Evolutionary conservation across 2,888 invertebrate species (phyloP).

Genomic region (Melangyna quadrimaculata): DNA sequence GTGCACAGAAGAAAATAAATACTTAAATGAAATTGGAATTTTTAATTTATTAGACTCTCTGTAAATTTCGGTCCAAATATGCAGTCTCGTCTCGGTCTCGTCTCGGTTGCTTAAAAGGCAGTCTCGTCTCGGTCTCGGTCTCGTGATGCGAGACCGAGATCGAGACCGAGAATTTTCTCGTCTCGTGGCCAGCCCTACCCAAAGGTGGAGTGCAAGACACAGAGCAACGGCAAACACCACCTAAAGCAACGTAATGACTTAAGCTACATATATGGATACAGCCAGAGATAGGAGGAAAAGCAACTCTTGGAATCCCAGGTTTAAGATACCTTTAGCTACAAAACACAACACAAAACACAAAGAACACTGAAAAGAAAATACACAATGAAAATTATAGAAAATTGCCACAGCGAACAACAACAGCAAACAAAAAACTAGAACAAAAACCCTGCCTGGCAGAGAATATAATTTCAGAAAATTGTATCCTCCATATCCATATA

Average conservation of each 20-base stretch:
- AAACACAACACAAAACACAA: conserved; percentile 12
- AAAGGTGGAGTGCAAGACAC: conserved; percentile 26
- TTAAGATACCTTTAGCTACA: not conserved
- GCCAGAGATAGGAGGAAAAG: not conserved
- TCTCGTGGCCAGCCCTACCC: too few species aligned
- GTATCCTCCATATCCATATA: conserved; percentile 31
- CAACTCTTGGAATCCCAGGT: not conserved
- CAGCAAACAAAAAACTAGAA: conserved; percentile 33
- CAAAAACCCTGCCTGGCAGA: conserved; percentile 32
- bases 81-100: too few species aligned
- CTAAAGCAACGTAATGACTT: conserved; percentile 64
- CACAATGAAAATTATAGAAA: conserved; percentile 60
- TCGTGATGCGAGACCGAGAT: too few species aligned
- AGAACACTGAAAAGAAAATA: conserved; percentile 33
- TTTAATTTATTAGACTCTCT: too few species aligned
- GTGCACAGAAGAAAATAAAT: too few species aligned
- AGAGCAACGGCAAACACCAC: conserved; percentile 41
- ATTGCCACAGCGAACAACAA: conserved; percentile 45
- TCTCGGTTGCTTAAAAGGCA: too few species aligned
- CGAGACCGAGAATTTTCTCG: too few species aligned
- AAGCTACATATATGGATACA: conserved; percentile 8
- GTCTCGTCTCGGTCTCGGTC: too few species aligned
- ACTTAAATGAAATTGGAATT: too few species aligned
- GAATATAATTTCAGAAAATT: conserved; percentile 59
- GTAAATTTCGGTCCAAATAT: too few species aligned